These are phyloP conservation scores for Anagyrus pseudococci DNA, from an alignment of 2,888 invertebrate genomes.

Conservation along the genomic window DNA sequence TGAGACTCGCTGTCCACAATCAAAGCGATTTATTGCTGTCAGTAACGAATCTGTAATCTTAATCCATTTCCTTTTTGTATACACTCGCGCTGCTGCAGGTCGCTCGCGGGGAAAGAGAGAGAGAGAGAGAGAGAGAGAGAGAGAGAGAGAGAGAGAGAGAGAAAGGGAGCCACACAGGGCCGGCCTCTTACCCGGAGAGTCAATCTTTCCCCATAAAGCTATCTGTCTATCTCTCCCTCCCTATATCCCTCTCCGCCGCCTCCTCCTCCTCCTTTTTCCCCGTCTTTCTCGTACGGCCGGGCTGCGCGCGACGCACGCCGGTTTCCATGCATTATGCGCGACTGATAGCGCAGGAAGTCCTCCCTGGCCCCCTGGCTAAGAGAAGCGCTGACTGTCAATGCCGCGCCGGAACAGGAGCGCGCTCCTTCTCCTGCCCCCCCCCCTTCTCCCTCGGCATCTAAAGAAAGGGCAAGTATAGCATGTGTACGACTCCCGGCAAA, in stretches of 20 bases:
- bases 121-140: constrained; percentile 5
- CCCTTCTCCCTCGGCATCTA: neutral
- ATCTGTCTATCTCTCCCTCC: constrained; percentile 22
- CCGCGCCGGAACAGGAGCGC: constrained; percentile 35
- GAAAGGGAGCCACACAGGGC: neutral
- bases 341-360: constrained; percentile 37
- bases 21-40: constrained; percentile 37
- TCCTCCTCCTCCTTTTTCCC: neutral
- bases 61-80: constrained; percentile 36
- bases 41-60: constrained; percentile 37
- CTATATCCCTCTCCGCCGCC: neutral
- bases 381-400: constrained; percentile 27
- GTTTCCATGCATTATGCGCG: constrained; percentile 34
- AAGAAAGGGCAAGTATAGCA: too few species aligned
- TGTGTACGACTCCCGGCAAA: too few species aligned
- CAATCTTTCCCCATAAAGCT: constrained; percentile 22
- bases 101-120: neutral
- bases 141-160: constrained; percentile 1
- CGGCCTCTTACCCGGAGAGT: constrained; percentile 1
- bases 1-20: constrained; percentile 31
- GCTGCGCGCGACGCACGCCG: neutral
- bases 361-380: neutral
- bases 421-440: neutral
- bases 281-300: neutral
- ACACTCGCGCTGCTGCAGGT: neutral